Conservation (phyloP, 2,113 vertebrate genomes). For the Psephotus haematonotus region DNA sequence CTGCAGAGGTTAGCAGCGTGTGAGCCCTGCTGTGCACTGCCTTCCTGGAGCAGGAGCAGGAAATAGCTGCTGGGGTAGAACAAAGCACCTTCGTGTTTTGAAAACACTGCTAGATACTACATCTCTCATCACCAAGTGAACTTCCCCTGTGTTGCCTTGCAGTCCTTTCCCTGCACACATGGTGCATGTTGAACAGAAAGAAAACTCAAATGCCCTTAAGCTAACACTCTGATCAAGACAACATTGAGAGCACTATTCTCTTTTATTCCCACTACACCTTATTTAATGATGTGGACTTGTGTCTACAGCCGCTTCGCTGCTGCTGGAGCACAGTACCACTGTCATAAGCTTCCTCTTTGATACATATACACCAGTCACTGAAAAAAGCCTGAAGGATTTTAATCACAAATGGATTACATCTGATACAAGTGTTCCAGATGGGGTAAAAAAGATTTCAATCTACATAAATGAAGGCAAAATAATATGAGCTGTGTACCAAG, state of each 20-base stretch:
- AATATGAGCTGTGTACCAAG: not conserved
- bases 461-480: conserved; percentile 8
- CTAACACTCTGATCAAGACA: not conserved
- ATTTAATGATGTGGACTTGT: not conserved
- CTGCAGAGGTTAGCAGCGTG: not conserved
- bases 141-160: not conserved
- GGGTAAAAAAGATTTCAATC: not conserved
- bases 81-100: not conserved
- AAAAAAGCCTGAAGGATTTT: not conserved
- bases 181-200: not conserved
- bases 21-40: accelerated
- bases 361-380: not conserved
- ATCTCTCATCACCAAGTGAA: not conserved
- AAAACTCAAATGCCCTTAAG: not conserved
- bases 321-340: not conserved
- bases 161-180: not conserved
- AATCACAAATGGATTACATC: conserved; percentile 3
- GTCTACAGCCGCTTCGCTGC: not conserved
- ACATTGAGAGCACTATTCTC: not conserved
- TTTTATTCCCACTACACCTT: not conserved
- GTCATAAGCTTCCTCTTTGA: not conserved
- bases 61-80: not conserved
- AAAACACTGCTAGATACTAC: not conserved
- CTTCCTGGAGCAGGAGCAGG: not conserved
- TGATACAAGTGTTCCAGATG: not conserved